Conservation (phyloP, 2,797 vertebrate species). For the Falco columbarius region DNA sequence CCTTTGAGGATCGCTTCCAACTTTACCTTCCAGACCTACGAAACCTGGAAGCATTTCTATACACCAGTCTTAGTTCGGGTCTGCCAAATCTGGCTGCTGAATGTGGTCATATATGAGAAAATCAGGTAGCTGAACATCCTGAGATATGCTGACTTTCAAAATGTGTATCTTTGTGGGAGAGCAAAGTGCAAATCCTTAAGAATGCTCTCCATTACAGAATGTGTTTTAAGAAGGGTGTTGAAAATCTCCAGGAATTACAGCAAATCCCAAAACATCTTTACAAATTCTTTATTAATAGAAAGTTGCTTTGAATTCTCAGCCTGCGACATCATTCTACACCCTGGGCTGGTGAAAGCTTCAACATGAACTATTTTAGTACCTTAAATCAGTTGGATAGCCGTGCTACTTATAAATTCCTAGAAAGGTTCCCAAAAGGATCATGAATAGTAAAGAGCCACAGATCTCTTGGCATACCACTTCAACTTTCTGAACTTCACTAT, state of each 20-base stretch:
- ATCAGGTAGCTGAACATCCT: neutral
- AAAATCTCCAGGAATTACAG: constrained; percentile 48
- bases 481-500: constrained; percentile 41
- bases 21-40: neutral
- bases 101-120: neutral
- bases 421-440: constrained; percentile 60
- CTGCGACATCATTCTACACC: neutral
- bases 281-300: constrained; percentile 8
- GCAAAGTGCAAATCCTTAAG: constrained; percentile 15
- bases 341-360: constrained; percentile 28
- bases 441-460: constrained; percentile 49
- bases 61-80: neutral
- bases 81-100: neutral
- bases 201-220: constrained; percentile 13
- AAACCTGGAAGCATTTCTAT: neutral
- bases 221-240: constrained; percentile 11
- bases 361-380: constrained; percentile 14
- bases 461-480: constrained; percentile 35
- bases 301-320: neutral
- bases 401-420: constrained; percentile 57
- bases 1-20: neutral
- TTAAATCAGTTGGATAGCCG: constrained; percentile 1
- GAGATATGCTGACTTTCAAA: neutral
- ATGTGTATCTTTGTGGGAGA: constrained; percentile 4
- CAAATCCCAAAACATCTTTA: constrained; percentile 9